A percentile compares a stretch with the other conserved stretches of the same genome.
Evolutionary conservation across 92 coral and sea anemone species (phyloP).

Genomic region (Scolanthus callimorphus): DNA sequence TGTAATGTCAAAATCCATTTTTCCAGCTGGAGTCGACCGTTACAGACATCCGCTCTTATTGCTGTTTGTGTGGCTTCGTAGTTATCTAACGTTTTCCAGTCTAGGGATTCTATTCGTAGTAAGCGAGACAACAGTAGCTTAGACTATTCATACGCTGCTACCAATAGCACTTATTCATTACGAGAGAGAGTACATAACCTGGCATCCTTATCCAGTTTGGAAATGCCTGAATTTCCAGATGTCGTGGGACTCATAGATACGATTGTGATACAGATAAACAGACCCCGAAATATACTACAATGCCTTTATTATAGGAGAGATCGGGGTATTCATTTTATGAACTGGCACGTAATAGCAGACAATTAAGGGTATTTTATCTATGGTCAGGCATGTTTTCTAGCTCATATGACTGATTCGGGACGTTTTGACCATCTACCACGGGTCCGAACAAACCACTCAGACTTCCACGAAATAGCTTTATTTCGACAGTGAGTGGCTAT

Average conservation of each 20-base stretch:
- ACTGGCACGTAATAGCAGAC: slow-evolving; percentile 31
- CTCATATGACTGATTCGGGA: slow-evolving; percentile 15
- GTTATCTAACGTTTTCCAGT: slow-evolving; percentile 13
- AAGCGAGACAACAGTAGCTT: slow-evolving; percentile 27
- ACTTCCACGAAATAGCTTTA: slow-evolving; percentile 5
- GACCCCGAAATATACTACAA: slow-evolving; percentile 24
- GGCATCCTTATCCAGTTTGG: slow-evolving; percentile 29
- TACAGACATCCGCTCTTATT: slow-evolving; percentile 30
- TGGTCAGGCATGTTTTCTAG: slow-evolving; percentile 32
- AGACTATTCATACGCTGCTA: slow-evolving; percentile 13
- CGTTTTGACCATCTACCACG: slow-evolving; percentile 17
- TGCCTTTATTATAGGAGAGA: slow-evolving; percentile 34
- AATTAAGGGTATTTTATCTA: slow-evolving; percentile 14
- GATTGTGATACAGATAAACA: slow-evolving; percentile 26
- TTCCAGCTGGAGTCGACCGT: too few relatives aligned
- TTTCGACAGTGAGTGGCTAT: slow-evolving; percentile 23
- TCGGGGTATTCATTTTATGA: slow-evolving; percentile 26
- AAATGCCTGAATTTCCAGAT: slow-evolving; percentile 25
- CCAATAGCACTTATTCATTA: slow-evolving; percentile 19
- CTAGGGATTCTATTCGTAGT: slow-evolving; percentile 31
- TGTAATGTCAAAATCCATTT: too few relatives aligned
- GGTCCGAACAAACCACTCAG: slow-evolving; percentile 9
- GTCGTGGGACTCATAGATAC: slow-evolving; percentile 31
- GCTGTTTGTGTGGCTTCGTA: slow-evolving; percentile 38
- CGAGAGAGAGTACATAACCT: slow-evolving; percentile 17